Evolutionary conservation across 2,888 invertebrate species (phyloP).

Genomic region (Drosophila eohydei): DNA sequence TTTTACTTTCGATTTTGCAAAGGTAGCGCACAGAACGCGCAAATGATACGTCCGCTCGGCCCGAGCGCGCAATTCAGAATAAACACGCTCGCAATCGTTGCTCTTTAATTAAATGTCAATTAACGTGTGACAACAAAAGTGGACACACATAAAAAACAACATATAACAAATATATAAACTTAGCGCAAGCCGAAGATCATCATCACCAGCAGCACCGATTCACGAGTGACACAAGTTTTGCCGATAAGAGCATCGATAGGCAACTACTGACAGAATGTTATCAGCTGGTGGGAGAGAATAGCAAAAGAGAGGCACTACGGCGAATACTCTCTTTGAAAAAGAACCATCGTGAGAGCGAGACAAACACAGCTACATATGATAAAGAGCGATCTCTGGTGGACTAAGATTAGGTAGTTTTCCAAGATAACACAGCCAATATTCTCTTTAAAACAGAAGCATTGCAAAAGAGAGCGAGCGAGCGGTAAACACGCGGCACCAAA

Average conservation of each 20-base stretch:
- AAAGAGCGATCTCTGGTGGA: no score
- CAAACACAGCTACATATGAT: no score
- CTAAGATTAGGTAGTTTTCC: background rate
- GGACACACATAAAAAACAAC: constrained; percentile 20
- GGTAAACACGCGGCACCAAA: constrained; percentile 36
- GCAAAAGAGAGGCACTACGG: constrained; percentile 9
- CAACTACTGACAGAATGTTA: constrained; percentile 44
- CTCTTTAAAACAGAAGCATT: background rate
- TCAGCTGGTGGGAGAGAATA: constrained; percentile 30
- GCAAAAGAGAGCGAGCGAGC: constrained; percentile 1
- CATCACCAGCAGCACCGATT: constrained; percentile 33
- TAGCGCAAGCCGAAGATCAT: constrained; percentile 45
- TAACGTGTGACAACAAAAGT: constrained; percentile 77
- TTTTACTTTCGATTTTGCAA: constrained; percentile 15
- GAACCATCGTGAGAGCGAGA: background rate
- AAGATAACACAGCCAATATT: background rate
- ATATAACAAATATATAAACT: constrained; percentile 17
- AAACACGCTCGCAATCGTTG: constrained; percentile 59
- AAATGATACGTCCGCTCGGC: constrained; percentile 46
- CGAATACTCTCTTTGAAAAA: background rate
- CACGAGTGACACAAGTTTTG: constrained; percentile 35
- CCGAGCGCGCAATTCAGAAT: constrained; percentile 64
- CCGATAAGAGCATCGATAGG: constrained; percentile 62
- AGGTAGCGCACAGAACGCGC: constrained; percentile 16
- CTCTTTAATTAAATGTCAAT: constrained; percentile 79